Evolutionary conservation across 2,888 invertebrate species (phyloP), one percentile per base, ranked within the genome.

Genomic region (Melanophora roralis): DNA sequence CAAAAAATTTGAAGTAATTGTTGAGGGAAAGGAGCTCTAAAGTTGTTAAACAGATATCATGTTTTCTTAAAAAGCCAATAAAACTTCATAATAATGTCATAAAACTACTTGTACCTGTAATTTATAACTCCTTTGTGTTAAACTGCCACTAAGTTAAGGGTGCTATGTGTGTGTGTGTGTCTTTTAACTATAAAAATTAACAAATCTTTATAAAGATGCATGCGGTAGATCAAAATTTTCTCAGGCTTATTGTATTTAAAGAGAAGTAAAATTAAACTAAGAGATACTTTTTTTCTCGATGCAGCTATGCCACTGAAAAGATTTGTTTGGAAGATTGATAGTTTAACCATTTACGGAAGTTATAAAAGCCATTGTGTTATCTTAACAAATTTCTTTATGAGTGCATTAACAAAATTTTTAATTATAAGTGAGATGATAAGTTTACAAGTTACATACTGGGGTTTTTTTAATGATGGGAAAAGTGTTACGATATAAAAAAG

Each of bases 371-470:
- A 12, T 40, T 64, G 64, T 69, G 43, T 74, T 74, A 74, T 78
- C 78, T 78, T 74, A 78, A 74, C 73, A 64, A 74, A 78, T 74
- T 78, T 78, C 32, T 68, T 64, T 51, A 62, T 34, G 78, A 23
- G 23, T 49, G 8, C 59, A 34, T 55, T 27, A 21, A 9, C 1
- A 49, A 55, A 36, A 23, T 38, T 47, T 14, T 47, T 11, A 38
- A 55, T 3, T 27, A n/a, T 45, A 34, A 14, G 12, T 43, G 19
- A 57, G 43, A 1, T 40, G 3, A 43, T 45, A 36, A 69, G 27
- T 36, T 59, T 27, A 43, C 40, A 76, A 76, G 23, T 19, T n/a
- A 11, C n/a, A n/a, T n/a, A n/a, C n/a, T 62, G 32, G 14, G 3
- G 36, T 57, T 57, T 21, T 27, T 16, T 65, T 34, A 32, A 47